Conservation (phyloP, 2,113 vertebrate species). For the Protobothrops mucrosquamatus region DNA sequence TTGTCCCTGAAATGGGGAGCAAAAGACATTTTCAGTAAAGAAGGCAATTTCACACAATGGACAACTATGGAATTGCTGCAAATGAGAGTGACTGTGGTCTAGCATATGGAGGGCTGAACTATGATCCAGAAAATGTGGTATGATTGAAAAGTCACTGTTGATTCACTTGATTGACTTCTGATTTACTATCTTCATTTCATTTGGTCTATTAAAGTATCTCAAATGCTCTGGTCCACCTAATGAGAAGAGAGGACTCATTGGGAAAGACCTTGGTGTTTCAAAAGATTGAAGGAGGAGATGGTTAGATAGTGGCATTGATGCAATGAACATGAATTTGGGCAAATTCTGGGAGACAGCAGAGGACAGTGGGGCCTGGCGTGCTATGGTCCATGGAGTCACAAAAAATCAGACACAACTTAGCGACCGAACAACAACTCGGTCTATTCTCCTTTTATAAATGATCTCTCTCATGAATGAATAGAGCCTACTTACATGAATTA, state of each 20-base stretch:
- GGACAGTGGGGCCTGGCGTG: background rate
- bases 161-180: background rate
- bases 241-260: background rate
- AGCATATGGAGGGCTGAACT: background rate
- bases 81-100: background rate
- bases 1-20: slow-evolving; percentile 74
- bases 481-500: background rate
- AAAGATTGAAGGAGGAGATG: background rate
- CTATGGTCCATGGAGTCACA: background rate
- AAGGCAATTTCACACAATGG: background rate
- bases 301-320: background rate
- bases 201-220: background rate
- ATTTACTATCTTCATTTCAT: background rate
- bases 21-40: background rate
- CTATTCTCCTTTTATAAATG: background rate
- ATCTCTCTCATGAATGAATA: background rate
- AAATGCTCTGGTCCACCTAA: background rate
- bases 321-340: background rate
- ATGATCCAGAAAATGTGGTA: background rate
- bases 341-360: background rate
- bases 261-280: background rate
- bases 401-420: background rate
- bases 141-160: background rate
- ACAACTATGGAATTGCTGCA: background rate
- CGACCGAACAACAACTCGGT: background rate